A percentile compares a stretch with the other conserved stretches of the same genome.
Evolutionary conservation across 2,113 vertebrate species (phyloP).

Genomic region (Xiphophorus maculatus): DNA sequence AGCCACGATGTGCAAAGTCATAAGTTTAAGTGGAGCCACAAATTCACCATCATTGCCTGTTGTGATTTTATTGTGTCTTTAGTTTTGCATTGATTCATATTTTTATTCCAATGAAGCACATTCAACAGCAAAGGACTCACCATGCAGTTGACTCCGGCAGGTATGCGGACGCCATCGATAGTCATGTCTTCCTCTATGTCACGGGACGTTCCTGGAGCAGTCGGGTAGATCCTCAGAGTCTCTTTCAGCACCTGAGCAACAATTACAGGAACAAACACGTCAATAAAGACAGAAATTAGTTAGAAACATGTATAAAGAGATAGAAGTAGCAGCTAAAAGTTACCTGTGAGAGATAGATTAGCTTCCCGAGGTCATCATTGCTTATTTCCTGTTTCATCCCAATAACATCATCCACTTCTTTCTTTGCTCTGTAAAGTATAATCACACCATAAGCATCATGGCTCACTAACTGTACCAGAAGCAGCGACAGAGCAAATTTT

Average conservation of each 20-base stretch:
- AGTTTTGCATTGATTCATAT: not conserved
- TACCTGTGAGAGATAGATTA: conserved; percentile 88
- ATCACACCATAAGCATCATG: not conserved
- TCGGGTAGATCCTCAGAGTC: conserved; percentile 86
- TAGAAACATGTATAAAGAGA: not conserved
- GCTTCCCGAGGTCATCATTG: conserved; percentile 87
- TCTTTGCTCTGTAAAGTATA: conserved; percentile 76
- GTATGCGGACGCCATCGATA: conserved; percentile 81
- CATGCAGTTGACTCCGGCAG: conserved; percentile 40
- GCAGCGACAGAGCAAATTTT: not conserved
- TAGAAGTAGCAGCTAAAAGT: not conserved
- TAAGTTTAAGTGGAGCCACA: not conserved
- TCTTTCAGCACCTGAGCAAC: conserved; percentile 88
- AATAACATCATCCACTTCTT: conserved; percentile 90
- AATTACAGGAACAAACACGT: not conserved
- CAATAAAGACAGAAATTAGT: not conserved
- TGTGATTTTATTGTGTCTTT: not conserved
- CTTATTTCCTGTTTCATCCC: conserved; percentile 87
- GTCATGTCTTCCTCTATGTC: conserved; percentile 76
- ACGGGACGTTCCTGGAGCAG: conserved; percentile 81
- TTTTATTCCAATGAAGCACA: not conserved
- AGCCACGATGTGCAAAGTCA: not conserved
- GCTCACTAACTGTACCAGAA: not conserved
- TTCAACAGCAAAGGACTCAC: conserved; percentile 52
- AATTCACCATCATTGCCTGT: too few relatives aligned